Conservation (phyloP, 2,797 vertebrate genomes). For the Austrolebias charrua region DNA sequence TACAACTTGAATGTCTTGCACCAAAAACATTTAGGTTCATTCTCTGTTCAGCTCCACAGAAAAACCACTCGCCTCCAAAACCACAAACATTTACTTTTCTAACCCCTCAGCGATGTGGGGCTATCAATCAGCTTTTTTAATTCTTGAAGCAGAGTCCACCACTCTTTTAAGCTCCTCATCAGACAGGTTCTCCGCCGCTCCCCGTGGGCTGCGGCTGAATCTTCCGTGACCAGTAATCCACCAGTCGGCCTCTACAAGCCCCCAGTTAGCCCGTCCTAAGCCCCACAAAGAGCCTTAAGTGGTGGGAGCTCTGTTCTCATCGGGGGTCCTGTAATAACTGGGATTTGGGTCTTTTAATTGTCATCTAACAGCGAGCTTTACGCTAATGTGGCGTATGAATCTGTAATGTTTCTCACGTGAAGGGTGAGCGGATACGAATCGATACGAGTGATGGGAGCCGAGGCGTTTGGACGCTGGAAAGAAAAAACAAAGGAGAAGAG, state of each 20-base stretch:
- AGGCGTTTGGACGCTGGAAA: slow-evolving; percentile 8
- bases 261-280: slow-evolving; percentile 56
- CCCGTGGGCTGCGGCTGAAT: slow-evolving; percentile 37
- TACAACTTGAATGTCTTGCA: too few relatives aligned
- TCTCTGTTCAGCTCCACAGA: too few relatives aligned
- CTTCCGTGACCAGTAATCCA: slow-evolving; percentile 74
- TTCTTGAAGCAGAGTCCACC: background rate
- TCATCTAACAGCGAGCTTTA: slow-evolving; percentile 62
- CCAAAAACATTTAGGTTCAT: too few relatives aligned
- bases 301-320: slow-evolving; percentile 60
- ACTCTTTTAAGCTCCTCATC: background rate
- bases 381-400: slow-evolving; percentile 24
- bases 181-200: slow-evolving; percentile 24
- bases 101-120: too few relatives aligned
- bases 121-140: background rate
- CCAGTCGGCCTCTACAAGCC: slow-evolving; percentile 53
- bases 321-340: slow-evolving; percentile 67
- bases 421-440: slow-evolving; percentile 6
- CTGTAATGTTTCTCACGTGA: background rate
- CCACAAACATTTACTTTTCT: too few relatives aligned
- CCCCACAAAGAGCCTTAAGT: slow-evolving; percentile 67
- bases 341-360: slow-evolving; percentile 87
- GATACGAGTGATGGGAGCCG: too few relatives aligned
- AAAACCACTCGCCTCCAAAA: too few relatives aligned
- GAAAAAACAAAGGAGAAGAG: slow-evolving; percentile 15